Base-by-base conservation (phyloP, 2,888 invertebrate genomes). In the Caenorhabditis zanzibari region DNA sequence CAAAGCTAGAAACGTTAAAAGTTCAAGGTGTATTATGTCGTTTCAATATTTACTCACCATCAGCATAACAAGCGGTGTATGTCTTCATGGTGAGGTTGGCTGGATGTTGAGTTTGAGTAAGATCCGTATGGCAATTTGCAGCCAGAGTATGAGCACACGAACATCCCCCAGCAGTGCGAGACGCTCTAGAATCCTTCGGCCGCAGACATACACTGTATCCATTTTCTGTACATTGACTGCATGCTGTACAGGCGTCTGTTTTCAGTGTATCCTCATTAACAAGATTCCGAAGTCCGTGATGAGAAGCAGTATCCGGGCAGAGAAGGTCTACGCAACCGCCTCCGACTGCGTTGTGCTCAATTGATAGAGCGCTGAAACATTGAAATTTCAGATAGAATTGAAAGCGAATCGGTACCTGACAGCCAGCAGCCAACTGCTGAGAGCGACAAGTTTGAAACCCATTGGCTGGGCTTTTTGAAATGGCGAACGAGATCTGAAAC, bases 211-310 rank as follows among this genome's bases (percentile, higher is more conserved):
- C 52, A 64, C 84, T 87, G 81, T 76, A 85, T 59, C 91, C 91
- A 71, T 84, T 86, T 26, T 85, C 86, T 9, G 91, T 90, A 80
- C 91, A 91, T 58, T 91, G 90, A 44, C 72, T 63, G 72, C 91
- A 91, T 1, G 82, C 74, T n/a, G 80, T 75, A 77, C 91, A 91
- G 24, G 86, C 58, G 32, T 88, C 88, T 12, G 82, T 83, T 59
- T 82, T 82, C 58, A 86, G 52, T 4, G 88, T 88, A n/a, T 85
- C 86, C 5, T 88, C 88, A 68, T 88, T 88, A 12, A 88, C 85
- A 52, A 88, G 80, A 32, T 81, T 83, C 16, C 82, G 81, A 19
- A 85, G 76, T 26, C 87, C 87, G 49, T 84, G 81, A 44, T 85
- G 84, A 24, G 85, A 69, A 38, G 88, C 86, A 41, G 86, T 84